Conservation (phyloP, 2,113 vertebrate species). For the Tetrax tetrax region DNA sequence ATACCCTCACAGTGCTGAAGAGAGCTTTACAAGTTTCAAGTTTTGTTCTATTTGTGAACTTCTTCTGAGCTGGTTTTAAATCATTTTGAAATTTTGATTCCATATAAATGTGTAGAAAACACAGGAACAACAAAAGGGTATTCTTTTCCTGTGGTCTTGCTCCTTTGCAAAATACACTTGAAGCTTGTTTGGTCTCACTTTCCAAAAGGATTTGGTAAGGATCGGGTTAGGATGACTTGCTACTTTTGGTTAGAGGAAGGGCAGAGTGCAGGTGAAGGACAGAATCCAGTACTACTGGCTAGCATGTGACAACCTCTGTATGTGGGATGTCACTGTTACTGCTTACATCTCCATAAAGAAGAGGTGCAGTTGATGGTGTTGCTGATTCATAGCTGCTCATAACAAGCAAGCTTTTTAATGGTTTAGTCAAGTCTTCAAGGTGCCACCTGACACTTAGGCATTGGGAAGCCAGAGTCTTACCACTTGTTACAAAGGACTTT, state of each 20-base stretch:
- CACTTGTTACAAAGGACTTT: neutral
- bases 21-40: neutral
- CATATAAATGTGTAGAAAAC: neutral
- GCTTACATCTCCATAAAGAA: neutral
- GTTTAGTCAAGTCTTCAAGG: neutral
- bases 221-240: neutral
- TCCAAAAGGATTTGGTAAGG: neutral
- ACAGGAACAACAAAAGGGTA: neutral
- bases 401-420: neutral
- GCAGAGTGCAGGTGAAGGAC: neutral
- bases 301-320: neutral
- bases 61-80: neutral
- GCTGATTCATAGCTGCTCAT: neutral
- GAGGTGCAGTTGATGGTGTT: neutral
- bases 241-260: neutral
- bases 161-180: neutral
- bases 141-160: neutral
- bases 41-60: neutral
- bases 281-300: neutral
- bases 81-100: neutral
- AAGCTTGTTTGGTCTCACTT: neutral
- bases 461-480: neutral
- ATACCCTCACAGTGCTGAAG: neutral
- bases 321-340: neutral
- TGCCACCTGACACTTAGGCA: rapidly evolving